Evolutionary conservation across 2,888 invertebrate species (phyloP), one percentile per base, ranked within the genome.

Genomic region (Oasisia sp.): DNA sequence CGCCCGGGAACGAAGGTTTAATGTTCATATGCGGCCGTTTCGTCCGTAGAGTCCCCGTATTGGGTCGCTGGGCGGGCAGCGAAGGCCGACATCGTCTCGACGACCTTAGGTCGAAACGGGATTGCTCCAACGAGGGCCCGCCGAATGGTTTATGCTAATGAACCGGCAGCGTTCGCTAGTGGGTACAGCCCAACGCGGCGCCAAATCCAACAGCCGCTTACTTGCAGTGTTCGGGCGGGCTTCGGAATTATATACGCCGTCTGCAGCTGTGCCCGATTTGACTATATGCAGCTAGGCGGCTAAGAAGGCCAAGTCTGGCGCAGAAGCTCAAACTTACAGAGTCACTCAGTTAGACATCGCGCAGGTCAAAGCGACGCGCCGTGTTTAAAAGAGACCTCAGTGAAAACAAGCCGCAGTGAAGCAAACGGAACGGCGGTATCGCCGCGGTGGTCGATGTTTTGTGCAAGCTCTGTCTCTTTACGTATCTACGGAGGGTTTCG

Each of bases 131-230:
- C n/a, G 74, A 74, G 27, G 27, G 27, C 74, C 2, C 27, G 27
- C 5, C 19, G 74, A 74, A 74, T 74, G 74, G 14, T 74, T 74
- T 74, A 74, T 74, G 74, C 74, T 74, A 74, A 74, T 74, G 74
- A 74, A 74, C 27, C 74, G 14, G 74, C 74, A 74, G n/a, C 74
- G 19, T 7, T 27, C 27, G 74, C 74, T 74, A 74, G 27, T 74
- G 74, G 74, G 74, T 74, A 19, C n/a, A 27, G 19, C 19, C 74
- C 74, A 19, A 5, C 74, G 19, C 74, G 74, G 74, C 74, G 74
- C 74, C 74, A 74, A 74, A 74, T 74, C 74, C 74, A 74, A 74
- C 74, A 74, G 74, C 74, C 74, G 74, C 74, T 74, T 27, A 74
- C 74, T 74, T 0, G 74, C 74, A 19, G 74, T 27, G 74, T 74